Percentiles rank a stretch among this genome's conserved stretches.
phyloP scores from a whole-genome alignment of 2,888 invertebrate species.

The Drosophila anceps region DNA sequence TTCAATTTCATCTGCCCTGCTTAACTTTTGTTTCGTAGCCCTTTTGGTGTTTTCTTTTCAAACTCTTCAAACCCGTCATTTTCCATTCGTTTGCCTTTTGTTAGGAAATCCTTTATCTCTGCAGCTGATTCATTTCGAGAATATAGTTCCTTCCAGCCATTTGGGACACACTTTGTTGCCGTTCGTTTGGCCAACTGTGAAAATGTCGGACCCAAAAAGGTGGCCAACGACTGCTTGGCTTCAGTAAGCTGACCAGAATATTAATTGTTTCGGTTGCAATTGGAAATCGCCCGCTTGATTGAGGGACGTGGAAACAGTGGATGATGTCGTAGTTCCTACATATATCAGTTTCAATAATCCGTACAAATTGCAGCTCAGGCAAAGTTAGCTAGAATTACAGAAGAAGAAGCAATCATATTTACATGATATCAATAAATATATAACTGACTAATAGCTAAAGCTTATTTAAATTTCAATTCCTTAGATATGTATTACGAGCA shows the following conservation, averaged over 20 bases:
- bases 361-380: not conserved
- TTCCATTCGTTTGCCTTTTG: not conserved
- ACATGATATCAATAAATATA: not conserved
- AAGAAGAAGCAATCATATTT: not conserved
- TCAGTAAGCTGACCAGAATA: not conserved
- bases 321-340: not conserved
- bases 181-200: not conserved
- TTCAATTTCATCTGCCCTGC: not conserved
- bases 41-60: not conserved
- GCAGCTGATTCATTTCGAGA: not conserved
- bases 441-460: not conserved
- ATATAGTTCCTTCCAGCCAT: not conserved
- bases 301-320: not conserved
- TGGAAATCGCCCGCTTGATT: not conserved
- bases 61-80: not conserved
- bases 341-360: not conserved
- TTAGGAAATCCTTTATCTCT: not conserved
- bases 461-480: not conserved
- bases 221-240: not conserved
- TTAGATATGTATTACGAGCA: not conserved
- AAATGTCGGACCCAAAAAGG: slow-evolving; percentile 2
- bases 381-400: not conserved
- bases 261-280: not conserved
- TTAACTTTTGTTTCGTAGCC: not conserved
- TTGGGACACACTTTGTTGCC: not conserved